phyloP scores from a whole-genome alignment of 1,140 invertebrate species.

The Bathynomus jamesi region DNA sequence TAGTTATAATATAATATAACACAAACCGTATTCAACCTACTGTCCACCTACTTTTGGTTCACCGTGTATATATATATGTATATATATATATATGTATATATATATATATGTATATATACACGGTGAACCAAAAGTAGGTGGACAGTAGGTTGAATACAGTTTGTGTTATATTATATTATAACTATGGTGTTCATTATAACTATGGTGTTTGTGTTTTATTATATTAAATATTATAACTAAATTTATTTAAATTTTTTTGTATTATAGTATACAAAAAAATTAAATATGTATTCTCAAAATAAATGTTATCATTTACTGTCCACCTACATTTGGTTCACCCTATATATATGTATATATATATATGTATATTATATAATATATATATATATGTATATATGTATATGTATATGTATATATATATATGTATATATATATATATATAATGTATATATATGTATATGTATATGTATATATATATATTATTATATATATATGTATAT shows the following conservation, averaged over 20 bases:
- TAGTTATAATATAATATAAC: too few relatives aligned
- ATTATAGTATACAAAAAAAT: not conserved
- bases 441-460: not conserved
- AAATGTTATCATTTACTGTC: not conserved
- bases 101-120: too few relatives aligned
- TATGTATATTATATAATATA: not conserved
- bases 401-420: not conserved
- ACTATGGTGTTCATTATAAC: not conserved
- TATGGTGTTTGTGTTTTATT: not conserved
- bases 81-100: too few relatives aligned
- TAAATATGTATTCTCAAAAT: not conserved
- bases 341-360: not conserved
- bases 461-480: not conserved
- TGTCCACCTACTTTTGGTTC: too few relatives aligned
- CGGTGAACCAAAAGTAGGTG: too few relatives aligned
- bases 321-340: not conserved
- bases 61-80: too few relatives aligned
- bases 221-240: not conserved
- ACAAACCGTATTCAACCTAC: too few relatives aligned
- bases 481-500: not conserved
- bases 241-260: not conserved
- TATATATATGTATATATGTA: not conserved
- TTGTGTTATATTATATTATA: not conserved
- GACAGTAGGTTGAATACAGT: too few relatives aligned
- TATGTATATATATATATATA: not conserved